Evolutionary conservation across 2,113 vertebrate species (phyloP).

Genomic region (Meles meles): DNA sequence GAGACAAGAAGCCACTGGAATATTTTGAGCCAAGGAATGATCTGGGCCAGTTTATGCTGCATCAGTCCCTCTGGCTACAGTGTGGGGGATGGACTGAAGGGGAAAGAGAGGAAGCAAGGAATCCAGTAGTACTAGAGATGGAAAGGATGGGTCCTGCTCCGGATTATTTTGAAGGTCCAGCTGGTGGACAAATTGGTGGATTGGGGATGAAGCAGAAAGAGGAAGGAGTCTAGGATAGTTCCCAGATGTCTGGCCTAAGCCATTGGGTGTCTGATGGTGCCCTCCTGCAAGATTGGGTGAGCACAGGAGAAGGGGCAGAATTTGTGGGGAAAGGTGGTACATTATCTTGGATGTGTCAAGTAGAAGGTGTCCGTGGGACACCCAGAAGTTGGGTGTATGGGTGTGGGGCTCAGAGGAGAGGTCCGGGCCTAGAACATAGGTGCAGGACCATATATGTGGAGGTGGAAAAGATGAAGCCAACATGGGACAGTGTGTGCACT

Average conservation of each 20-base stretch:
- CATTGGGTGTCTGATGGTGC: background rate
- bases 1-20: background rate
- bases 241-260: background rate
- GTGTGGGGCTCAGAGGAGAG: background rate
- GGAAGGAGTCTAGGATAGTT: background rate
- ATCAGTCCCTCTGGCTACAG: background rate
- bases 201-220: background rate
- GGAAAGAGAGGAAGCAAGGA: background rate
- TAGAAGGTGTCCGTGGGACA: background rate
- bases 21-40: background rate
- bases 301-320: background rate
- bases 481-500: background rate
- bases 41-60: background rate
- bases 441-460: background rate
- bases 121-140: background rate
- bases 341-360: background rate
- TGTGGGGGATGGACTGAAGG: background rate
- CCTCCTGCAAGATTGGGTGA: background rate
- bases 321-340: background rate
- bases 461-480: background rate
- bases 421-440: background rate
- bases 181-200: background rate
- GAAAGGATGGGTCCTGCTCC: background rate
- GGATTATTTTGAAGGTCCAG: conserved; percentile 1
- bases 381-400: background rate